Conservation (phyloP, 2,113 vertebrate species). For the Pavo muticus region DNA sequence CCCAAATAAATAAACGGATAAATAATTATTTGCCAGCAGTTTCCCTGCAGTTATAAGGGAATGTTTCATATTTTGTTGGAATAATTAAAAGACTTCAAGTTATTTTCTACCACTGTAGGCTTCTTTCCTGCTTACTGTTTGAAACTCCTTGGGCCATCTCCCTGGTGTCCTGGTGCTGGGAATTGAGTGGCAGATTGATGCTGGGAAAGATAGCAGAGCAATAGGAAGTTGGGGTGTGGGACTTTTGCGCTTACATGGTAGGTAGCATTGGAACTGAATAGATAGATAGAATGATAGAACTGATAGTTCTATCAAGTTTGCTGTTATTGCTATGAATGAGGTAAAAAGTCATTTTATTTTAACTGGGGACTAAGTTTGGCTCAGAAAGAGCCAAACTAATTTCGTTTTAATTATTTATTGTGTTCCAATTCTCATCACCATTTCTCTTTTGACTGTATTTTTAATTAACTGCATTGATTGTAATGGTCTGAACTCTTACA, state of each 20-base stretch:
- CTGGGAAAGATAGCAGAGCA: not conserved
- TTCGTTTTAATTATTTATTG: slow-evolving; percentile 63
- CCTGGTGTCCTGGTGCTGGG: not conserved
- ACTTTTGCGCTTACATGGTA: fast-evolving
- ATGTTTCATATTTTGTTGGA: slow-evolving; percentile 8
- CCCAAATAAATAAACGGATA: slow-evolving; percentile 30
- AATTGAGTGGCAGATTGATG: not conserved
- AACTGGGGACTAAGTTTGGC: not conserved
- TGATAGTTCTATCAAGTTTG: not conserved
- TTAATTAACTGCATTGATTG: slow-evolving; percentile 68
- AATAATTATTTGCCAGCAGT: slow-evolving; percentile 28
- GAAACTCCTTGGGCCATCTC: not conserved
- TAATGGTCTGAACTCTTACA: not conserved
- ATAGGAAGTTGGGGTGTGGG: not conserved
- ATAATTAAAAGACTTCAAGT: slow-evolving; percentile 33
- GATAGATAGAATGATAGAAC: not conserved
- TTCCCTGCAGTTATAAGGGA: not conserved
- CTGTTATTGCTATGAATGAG: not conserved
- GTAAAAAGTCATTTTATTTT: slow-evolving; percentile 18
- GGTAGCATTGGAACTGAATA: not conserved
- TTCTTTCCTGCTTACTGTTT: not conserved
- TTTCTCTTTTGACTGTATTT: slow-evolving; percentile 60
- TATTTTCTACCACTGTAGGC: slow-evolving; percentile 30
- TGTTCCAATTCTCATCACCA: slow-evolving; percentile 44
- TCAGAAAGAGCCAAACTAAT: slow-evolving; percentile 31